These are phyloP conservation scores for Monoplex corrugatus DNA, from an alignment of 2,888 invertebrate genomes.

Conservation along the genomic window DNA sequence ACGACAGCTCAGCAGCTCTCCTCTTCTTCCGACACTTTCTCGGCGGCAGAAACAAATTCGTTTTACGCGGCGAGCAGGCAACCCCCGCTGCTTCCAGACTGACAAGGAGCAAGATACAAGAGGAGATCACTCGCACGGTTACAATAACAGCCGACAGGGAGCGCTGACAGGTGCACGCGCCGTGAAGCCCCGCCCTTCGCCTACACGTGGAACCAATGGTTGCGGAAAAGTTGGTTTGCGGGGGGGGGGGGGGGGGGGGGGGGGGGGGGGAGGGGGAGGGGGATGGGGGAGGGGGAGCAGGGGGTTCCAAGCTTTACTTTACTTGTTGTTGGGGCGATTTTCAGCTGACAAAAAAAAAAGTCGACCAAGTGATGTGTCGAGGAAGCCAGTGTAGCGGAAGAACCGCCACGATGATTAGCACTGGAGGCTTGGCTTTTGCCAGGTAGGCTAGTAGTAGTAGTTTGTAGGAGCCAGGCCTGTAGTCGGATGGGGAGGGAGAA, in stretches of 20 bases:
- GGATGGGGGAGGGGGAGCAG: neutral
- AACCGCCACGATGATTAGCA: neutral
- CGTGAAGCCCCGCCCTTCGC: conserved; percentile 25
- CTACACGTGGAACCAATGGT: conserved; percentile 12
- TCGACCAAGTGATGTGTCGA: neutral
- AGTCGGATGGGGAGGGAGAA: no score
- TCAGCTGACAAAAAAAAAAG: neutral
- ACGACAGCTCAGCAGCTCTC: neutral
- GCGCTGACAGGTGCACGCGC: conserved; percentile 50
- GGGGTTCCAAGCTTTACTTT: neutral
- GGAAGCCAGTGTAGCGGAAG: neutral
- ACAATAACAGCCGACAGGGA: conserved; percentile 49
- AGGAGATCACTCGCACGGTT: conserved; percentile 44
- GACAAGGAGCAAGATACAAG: conserved; percentile 45
- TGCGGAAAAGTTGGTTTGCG: neutral
- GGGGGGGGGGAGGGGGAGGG: neutral
- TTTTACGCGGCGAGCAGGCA: neutral
- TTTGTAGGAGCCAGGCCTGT: neutral
- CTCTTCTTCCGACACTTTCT: neutral
- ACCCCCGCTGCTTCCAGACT: conserved; percentile 12
- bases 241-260: neutral
- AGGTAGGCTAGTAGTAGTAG: no score
- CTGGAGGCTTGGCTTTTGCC: no score
- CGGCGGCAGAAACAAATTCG: conserved; percentile 5
- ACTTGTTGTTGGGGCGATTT: neutral